Evolutionary conservation across 2,888 invertebrate species (phyloP).

Genomic region (Eremobia ochroleuca): DNA sequence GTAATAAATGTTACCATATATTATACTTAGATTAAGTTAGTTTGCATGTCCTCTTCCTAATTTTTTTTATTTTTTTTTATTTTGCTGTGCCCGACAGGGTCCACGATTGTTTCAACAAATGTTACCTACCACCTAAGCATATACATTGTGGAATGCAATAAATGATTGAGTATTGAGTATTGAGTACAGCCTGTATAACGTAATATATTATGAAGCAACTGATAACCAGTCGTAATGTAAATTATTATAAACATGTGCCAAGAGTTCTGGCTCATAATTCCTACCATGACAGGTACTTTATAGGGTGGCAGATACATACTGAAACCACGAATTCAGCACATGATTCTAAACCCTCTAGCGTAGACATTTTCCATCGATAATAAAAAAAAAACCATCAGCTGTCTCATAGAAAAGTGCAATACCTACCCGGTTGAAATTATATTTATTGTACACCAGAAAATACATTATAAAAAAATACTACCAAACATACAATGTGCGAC

Average conservation of each 20-base stretch:
- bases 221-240: slow-evolving; percentile 35
- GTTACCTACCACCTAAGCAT: no score
- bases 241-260: slow-evolving; percentile 30
- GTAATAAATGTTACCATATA: no score
- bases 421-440: not conserved
- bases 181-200: slow-evolving; percentile 39
- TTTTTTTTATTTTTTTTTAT: no score
- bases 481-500: no score
- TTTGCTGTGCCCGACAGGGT: no score
- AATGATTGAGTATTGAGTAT: no score
- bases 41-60: no score
- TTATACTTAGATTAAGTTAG: no score
- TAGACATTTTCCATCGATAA: not conserved
- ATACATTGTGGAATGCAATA: no score
- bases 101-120: no score
- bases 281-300: not conserved
- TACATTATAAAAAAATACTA: no score
- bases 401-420: not conserved
- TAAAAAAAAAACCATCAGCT: not conserved
- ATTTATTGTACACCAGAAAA: no score
- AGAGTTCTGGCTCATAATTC: not conserved
- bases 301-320: not conserved
- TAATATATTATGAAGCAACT: slow-evolving; percentile 20
- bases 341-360: not conserved
- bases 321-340: not conserved